These are phyloP conservation scores for Deilephila porcellus DNA, from an alignment of 2,888 invertebrate genomes.

Conservation along the genomic window DNA sequence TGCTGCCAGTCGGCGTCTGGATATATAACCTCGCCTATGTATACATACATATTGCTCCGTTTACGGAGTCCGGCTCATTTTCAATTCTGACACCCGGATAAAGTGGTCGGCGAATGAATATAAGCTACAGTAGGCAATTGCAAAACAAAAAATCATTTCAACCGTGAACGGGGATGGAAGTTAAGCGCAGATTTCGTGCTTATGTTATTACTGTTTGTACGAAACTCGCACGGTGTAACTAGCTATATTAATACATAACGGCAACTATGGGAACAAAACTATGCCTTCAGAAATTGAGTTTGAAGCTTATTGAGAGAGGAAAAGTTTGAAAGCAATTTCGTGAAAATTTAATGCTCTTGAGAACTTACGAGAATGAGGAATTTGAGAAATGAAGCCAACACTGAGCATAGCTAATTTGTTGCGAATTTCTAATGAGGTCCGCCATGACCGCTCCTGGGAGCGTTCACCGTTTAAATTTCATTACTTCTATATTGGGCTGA, in stretches of 20 bases:
- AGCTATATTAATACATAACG: conserved; percentile 63
- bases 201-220: conserved; percentile 37
- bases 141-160: conserved; percentile 7
- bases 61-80: conserved; percentile 76
- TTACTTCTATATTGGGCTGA: not conserved
- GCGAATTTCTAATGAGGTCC: conserved; percentile 71
- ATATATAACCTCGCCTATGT: conserved; percentile 53
- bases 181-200: conserved; percentile 32
- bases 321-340: conserved; percentile 81
- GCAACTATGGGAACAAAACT: conserved; percentile 69
- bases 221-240: conserved; percentile 46
- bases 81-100: conserved; percentile 80
- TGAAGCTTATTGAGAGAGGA: conserved; percentile 72
- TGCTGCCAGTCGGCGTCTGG: conserved; percentile 62
- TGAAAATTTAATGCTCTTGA: conserved; percentile 79
- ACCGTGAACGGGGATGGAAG: not conserved
- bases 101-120: conserved; percentile 72
- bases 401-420: conserved; percentile 79
- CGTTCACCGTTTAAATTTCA: conserved; percentile 36
- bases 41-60: conserved; percentile 64
- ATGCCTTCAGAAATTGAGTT: conserved; percentile 74
- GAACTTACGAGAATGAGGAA: conserved; percentile 78
- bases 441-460: conserved; percentile 44
- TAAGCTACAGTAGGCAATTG: conserved; percentile 58
- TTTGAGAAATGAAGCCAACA: conserved; percentile 77